Evolutionary conservation across 1,140 invertebrate species (phyloP).

Genomic region (Lasaia peninsularis): DNA sequence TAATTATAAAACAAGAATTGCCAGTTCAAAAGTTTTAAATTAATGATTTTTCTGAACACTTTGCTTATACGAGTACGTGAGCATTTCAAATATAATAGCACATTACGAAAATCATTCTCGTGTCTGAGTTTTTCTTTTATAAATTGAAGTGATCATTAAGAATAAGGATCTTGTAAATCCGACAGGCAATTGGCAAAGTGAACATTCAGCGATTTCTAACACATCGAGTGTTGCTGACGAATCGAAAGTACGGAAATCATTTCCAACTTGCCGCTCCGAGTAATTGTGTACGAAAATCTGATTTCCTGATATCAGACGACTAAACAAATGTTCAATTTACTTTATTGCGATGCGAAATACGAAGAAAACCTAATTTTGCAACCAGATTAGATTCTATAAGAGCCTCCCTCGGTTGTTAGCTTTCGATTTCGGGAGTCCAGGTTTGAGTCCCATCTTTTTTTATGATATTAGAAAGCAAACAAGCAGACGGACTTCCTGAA

Average conservation of each 20-base stretch:
- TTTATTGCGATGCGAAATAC: too few species aligned
- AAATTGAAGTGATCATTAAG: not conserved
- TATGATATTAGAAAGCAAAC: too few species aligned
- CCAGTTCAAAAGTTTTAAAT: too few species aligned
- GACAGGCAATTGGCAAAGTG: constrained; percentile 4
- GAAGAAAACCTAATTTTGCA: too few species aligned
- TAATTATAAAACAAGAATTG: too few species aligned
- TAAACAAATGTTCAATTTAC: not conserved
- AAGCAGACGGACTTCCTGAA: too few species aligned
- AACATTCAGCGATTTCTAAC: constrained; percentile 6
- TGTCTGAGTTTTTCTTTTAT: not conserved
- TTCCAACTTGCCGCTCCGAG: not conserved
- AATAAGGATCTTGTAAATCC: not conserved
- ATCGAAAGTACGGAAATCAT: constrained; percentile 4
- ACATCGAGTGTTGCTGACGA: constrained; percentile 4
- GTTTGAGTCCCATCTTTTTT: too few species aligned
- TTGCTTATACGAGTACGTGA: too few species aligned
- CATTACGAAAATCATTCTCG: not conserved
- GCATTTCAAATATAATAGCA: not conserved
- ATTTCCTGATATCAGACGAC: not conserved
- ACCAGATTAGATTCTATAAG: too few species aligned
- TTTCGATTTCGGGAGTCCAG: too few species aligned
- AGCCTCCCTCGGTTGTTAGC: too few species aligned
- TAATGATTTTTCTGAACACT: too few species aligned
- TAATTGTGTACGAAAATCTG: not conserved